These are phyloP conservation scores for Anhinga anhinga DNA, from an alignment of 2,113 vertebrate genomes.

Conservation along the genomic window DNA sequence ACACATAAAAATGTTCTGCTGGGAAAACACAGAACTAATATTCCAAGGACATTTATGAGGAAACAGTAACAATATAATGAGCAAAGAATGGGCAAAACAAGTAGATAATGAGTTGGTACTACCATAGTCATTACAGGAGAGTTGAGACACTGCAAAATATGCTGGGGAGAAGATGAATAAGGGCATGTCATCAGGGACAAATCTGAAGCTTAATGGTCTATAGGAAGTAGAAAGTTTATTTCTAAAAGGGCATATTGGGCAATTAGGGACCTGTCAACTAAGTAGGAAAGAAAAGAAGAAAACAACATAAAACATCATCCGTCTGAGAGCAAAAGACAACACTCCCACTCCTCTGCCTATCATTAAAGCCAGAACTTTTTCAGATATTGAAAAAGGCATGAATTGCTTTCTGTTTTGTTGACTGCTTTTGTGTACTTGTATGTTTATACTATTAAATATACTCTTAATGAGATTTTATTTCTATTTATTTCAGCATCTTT, in stretches of 20 bases:
- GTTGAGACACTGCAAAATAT: neutral
- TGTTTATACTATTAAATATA: neutral
- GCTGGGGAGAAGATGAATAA: neutral
- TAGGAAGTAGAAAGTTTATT: neutral
- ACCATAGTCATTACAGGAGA: neutral
- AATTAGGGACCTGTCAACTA: slow-evolving; percentile 13
- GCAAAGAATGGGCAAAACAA: slow-evolving; percentile 22
- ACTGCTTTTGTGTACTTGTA: neutral
- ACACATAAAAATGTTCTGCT: slow-evolving; percentile 35
- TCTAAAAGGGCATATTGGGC: neutral
- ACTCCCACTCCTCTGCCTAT: neutral
- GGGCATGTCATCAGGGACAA: neutral
- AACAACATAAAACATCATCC: neutral
- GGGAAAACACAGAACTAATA: slow-evolving; percentile 42
- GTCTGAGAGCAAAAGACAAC: neutral
- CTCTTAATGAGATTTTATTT: neutral
- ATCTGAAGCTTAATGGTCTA: slow-evolving; percentile 28
- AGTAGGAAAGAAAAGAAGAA: neutral
- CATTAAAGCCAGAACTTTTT: neutral
- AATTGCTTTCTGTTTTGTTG: neutral
- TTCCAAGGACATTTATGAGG: slow-evolving; percentile 40
- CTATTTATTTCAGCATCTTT: neutral
- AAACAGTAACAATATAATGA: slow-evolving; percentile 23
- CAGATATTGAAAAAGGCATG: neutral
- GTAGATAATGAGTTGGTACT: slow-evolving; percentile 40